Evolutionary conservation across 1,140 invertebrate species (phyloP), one percentile per base, ranked within the genome.

Genomic region (Chironomus tepperi): DNA sequence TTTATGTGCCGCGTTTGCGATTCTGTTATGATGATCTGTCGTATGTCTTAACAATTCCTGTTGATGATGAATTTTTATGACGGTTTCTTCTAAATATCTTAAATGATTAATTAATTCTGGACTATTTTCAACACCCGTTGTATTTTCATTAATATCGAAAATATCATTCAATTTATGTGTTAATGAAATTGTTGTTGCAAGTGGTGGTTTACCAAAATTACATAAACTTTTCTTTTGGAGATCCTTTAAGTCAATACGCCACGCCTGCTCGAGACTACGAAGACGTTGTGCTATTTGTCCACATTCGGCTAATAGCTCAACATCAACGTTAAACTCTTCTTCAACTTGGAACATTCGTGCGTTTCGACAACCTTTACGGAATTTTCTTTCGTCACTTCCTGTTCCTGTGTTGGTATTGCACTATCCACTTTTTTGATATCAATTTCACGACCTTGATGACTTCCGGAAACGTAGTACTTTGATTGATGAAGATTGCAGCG

Each of bases 241-340:
- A n/a, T 70, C 65, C 18, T 70, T 70, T 19, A 70, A 70, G 6
- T 70, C 65, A 8, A 70, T 18, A 7, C 9, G 18, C 65, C 65
- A 70, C 16, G 16, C 18, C 7, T 70, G 65, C 10, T 70, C 65
- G 19, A 70, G 19, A 19, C 65, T 70, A 70, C 65, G 65, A 19
- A 70, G 65, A 70, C 65, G 65, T 9, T 70, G 65, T 21, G 65
- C 65, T 70, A 70, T 70, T 70, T 70, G 16, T 19, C 65, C 65
- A 70, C 65, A 70, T 18, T 70, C 65, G 16, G 65, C 65, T 70
- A 70, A 70, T 70, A 70, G 65, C 65, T 70, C 65, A 70, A 70
- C 65, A 70, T 70, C 65, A 70, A 70, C 65, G 65, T n/a, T 57
- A 12, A 9, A 16, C 65, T 19, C 65, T 70, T 16, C 19, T 18